These are phyloP conservation scores for Aethina tumida DNA, from an alignment of 1,140 invertebrate species.

Conservation along the genomic window DNA sequence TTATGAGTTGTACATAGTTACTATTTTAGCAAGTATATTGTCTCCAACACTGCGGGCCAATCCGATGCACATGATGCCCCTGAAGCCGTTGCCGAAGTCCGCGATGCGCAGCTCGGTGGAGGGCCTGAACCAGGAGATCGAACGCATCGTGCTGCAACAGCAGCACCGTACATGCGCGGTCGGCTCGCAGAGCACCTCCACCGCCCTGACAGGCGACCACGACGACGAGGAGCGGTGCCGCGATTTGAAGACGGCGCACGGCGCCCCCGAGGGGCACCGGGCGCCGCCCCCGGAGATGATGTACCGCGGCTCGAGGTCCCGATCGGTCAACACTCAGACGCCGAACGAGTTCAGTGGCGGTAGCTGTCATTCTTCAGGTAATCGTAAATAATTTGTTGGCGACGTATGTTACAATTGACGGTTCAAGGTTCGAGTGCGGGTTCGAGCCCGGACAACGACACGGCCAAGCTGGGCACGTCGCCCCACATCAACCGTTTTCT, in stretches of 20 bases:
- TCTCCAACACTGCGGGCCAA: slow-evolving; percentile 40
- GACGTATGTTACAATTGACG: no score
- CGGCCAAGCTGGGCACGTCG: slow-evolving; percentile 51
- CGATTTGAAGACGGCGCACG: no score
- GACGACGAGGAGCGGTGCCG: no score
- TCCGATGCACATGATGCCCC: slow-evolving; percentile 46
- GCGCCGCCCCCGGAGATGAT: slow-evolving; percentile 70
- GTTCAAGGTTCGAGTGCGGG: slow-evolving; percentile 42
- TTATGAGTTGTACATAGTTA: slow-evolving; percentile 8
- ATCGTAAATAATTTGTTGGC: no score
- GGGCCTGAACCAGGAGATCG: slow-evolving; percentile 76
- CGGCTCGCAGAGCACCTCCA: neutral
- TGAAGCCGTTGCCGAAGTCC: slow-evolving; percentile 34
- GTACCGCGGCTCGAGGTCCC: slow-evolving; percentile 50
- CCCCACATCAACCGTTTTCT: slow-evolving; percentile 65
- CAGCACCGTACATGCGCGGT: slow-evolving; percentile 11
- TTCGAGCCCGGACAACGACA: slow-evolving; percentile 48
- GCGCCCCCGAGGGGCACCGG: slow-evolving; percentile 73
- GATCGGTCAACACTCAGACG: slow-evolving; percentile 70
- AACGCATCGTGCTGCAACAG: slow-evolving; percentile 38
- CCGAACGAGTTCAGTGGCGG: slow-evolving; percentile 44
- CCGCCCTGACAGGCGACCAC: slow-evolving; percentile 38
- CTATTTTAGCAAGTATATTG: slow-evolving; percentile 22
- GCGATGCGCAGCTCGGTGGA: slow-evolving; percentile 74
- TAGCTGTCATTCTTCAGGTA: slow-evolving; percentile 44